phyloP scores from a whole-genome alignment of 2,888 invertebrate genomes.

The Lochmaea crataegi region DNA sequence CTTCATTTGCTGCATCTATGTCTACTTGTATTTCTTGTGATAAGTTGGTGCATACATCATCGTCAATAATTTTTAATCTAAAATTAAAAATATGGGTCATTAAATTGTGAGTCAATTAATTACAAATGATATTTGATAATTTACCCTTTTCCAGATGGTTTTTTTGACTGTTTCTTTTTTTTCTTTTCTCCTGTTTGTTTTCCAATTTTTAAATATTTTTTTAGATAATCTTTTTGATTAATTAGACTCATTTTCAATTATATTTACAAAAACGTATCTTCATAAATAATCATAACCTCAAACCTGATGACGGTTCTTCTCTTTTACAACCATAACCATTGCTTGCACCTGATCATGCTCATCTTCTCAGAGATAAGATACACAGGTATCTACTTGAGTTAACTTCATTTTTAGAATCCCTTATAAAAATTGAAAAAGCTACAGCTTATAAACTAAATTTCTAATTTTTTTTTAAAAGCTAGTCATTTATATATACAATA shows the following conservation, averaged over 20 bases:
- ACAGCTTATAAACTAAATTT: no score
- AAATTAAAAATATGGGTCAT: conserved; percentile 39
- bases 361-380: no score
- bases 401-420: no score
- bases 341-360: no score
- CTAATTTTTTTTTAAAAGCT: no score
- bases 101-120: conserved; percentile 1
- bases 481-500: no score
- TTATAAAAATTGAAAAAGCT: no score
- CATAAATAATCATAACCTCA: not conserved
- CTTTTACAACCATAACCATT: no score
- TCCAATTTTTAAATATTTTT: conserved; percentile 78
- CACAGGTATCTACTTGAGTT: no score
- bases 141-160: conserved; percentile 50
- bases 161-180: conserved; percentile 73
- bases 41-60: conserved; percentile 76
- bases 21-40: conserved; percentile 75
- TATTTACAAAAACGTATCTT: not conserved
- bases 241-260: conserved; percentile 65
- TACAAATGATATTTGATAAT: conserved; percentile 23
- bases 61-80: conserved; percentile 88
- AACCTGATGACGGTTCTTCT: no score
- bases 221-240: conserved; percentile 82
- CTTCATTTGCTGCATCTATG: conserved; percentile 81
- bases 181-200: conserved; percentile 73